Evolutionary conservation across 2,113 vertebrate genomes (phyloP), one percentile per base, ranked within the genome.

Genomic region (Scomber japonicus): DNA sequence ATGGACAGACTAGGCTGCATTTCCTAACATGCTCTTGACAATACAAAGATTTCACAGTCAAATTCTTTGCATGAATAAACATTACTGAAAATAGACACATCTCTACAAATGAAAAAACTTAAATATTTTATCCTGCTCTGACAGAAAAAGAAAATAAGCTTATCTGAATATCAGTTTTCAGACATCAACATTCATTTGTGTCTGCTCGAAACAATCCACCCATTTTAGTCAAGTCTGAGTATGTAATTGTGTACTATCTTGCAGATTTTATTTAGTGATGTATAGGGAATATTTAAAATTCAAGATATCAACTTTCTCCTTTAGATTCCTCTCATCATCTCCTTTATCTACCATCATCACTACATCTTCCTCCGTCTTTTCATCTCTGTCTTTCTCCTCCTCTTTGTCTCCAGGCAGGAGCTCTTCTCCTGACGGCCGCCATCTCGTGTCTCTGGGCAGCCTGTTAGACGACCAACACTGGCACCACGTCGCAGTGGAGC

Each of bases 391-490:
- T 66, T 40, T 14, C 44, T 48, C 0, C 8, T 11, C 16, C 48
- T 60, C 7, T 17, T 11, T 3, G 35, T 51, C 19, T 14, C 15
- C 68, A 91, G 90, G 64, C 0, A 13, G 56, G 56, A 81, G 89
- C 62, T 68, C 89, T 4, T 85, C 93, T 35, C 65, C 92, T 13
- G 94, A 93, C 54, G 78, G 85, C 40, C 93, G 86, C 75, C 83
- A 75, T 72, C 92, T 89, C 17, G 91, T 95, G 51, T 96, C 94
- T 0, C 88, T 97, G 71, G 97, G 97, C 83, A 99, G 97, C 74
- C 94, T 99, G 76, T 92, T 99, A 77, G 97, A 99, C n/a, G 98
- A 99, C 71, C 96, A 97, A 45, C 97, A 99, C 11, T 99, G 98
- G 98, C 98, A 99, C 88, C 94, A 90, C 2, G 92, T 97, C 60